Base-by-base conservation (phyloP, 2,797 vertebrate species). In the Typhlichthys subterraneus region DNA sequence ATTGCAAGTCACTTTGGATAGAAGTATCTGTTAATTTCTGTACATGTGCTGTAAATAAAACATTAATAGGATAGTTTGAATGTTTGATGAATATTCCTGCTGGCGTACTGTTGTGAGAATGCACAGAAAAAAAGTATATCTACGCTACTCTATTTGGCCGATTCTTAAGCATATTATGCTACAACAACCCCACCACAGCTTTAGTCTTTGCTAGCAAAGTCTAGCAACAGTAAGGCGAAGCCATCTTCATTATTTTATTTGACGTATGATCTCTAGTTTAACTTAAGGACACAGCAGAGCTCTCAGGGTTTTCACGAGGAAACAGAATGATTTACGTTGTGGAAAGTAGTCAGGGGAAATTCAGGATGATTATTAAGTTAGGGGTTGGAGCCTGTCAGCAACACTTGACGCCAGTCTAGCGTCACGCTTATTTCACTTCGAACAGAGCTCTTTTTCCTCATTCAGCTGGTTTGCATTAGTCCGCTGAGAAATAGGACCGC, bases 391-490 rank as follows among this genome's bases (percentile, higher is more conserved):
- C 59, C 64, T 70, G 53, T 51, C 55, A 68, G 31, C 13, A 3
- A 56, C 67, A 82, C 65, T 71, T 58, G 70, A 73, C 62, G 56
- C 38, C 45, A 54, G 56, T 69, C 53, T 85, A 19, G 59, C 58
- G 54, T 79, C 83, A 80, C 78, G 72, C 65, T 0, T 8, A 42
- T 75, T 68, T 65, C 19, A 57, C 33, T 51, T 45, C 33, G 60
- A 76, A 50, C 1, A 2, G 50, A 48, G 52, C 5, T 19, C 55
- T 63, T 61, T 70, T 59, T 52, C 17, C 2, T 1, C 2, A 2
- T 70, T 77, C 80, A 84, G 73, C 71, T 78, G 85, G 67, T 81
- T 75, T n/a, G 62, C 38, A 59, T 86, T 81, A 77, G 59, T 0
- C 33, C 15, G 12, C 49, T 58, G 59, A 72, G 56, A 57, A 64